Evolutionary conservation across 2,888 invertebrate species (phyloP).

Genomic region (Monochamus alternatus): DNA sequence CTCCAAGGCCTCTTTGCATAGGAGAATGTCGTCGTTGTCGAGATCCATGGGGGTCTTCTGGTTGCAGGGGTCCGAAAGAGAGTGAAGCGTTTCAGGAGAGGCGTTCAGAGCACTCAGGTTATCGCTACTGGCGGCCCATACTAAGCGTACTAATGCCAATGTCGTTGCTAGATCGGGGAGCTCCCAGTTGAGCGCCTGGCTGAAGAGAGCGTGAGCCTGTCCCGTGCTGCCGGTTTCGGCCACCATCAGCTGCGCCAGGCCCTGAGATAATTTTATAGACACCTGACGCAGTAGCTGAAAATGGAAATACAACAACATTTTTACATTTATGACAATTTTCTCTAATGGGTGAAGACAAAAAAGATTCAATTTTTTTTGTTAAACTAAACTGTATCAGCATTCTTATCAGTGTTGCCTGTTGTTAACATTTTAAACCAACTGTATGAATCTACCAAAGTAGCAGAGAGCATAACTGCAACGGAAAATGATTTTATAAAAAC

Average conservation of each 20-base stretch:
- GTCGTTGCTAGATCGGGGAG: conserved; percentile 83
- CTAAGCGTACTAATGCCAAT: conserved; percentile 82
- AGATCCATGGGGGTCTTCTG: conserved; percentile 74
- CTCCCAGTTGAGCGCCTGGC: conserved; percentile 79
- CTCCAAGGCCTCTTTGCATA: conserved; percentile 93
- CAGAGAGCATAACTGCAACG: no score
- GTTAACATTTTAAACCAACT: no score
- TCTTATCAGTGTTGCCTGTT: no score
- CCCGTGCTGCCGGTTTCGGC: conserved; percentile 64
- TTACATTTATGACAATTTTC: no score
- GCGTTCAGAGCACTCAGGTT: conserved; percentile 76
- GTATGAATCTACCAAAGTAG: no score
- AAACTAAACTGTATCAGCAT: no score
- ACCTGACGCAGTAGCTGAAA: conserved; percentile 79
- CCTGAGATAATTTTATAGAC: conserved; percentile 86
- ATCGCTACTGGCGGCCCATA: conserved; percentile 86
- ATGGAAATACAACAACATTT: not conserved
- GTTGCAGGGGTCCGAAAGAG: conserved; percentile 76
- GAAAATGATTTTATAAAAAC: no score
- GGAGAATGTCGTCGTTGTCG: conserved; percentile 66
- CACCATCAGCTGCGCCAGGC: conserved; percentile 79
- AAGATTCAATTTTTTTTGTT: no score
- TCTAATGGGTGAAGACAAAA: no score
- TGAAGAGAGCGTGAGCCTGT: conserved; percentile 71
- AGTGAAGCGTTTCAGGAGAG: conserved; percentile 77